Evolutionary conservation across 2,797 vertebrate genomes (phyloP).

Genomic region (Gouania willdenowi): DNA sequence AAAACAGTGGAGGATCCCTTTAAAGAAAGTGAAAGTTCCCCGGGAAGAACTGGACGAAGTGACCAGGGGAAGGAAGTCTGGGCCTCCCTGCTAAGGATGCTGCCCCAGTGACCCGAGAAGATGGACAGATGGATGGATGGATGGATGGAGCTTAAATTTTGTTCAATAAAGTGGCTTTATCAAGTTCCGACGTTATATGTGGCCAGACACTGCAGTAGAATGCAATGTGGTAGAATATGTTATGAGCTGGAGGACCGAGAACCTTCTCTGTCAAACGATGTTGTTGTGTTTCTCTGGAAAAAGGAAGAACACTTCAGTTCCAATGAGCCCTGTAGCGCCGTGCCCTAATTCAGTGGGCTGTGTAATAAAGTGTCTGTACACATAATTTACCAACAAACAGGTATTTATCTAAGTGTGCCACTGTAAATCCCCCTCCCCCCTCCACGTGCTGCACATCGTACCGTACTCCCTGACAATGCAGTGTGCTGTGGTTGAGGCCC

Average conservation of each 20-base stretch:
- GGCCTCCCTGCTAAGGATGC: too few relatives aligned
- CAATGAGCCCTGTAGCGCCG: neutral
- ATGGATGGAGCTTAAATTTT: too few relatives aligned
- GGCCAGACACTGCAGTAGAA: neutral
- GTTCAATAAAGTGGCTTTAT: neutral
- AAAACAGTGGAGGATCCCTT: too few relatives aligned
- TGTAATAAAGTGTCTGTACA: neutral
- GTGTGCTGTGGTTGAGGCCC: constrained; percentile 30
- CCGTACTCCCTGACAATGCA: constrained; percentile 71
- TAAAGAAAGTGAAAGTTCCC: too few relatives aligned
- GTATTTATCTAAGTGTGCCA: neutral
- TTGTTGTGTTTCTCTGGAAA: neutral
- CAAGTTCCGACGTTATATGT: too few relatives aligned
- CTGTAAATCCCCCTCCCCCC: neutral
- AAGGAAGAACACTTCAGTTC: neutral
- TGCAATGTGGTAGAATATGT: too few relatives aligned
- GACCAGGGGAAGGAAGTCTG: too few relatives aligned
- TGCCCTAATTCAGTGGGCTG: neutral
- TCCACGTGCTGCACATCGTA: constrained; percentile 27
- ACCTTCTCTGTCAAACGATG: too few relatives aligned
- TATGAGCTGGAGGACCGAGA: too few relatives aligned
- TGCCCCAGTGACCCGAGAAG: too few relatives aligned
- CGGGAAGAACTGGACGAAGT: too few relatives aligned
- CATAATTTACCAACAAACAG: neutral
- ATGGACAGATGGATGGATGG: too few relatives aligned